Evolutionary conservation across 2,797 vertebrate species (phyloP).

Genomic region (Cryptoprocta ferox): DNA sequence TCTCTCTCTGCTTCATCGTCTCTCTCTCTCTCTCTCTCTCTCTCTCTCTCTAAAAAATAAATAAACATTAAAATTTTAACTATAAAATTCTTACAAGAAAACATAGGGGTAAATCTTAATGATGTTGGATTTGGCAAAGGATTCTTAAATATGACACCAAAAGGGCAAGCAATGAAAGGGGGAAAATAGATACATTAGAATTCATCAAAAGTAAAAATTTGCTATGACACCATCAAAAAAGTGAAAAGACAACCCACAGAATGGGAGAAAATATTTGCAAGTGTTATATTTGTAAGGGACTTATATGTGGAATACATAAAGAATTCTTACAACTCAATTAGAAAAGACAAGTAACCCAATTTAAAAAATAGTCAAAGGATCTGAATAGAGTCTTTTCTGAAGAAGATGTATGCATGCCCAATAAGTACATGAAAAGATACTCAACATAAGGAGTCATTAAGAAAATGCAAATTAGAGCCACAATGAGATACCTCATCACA

Average conservation of each 20-base stretch:
- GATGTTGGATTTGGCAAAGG: constrained; percentile 3
- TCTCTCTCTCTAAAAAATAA: too few species aligned
- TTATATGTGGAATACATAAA: not conserved
- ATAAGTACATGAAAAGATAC: not conserved
- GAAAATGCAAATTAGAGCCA: constrained; percentile 7
- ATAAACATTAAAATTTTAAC: not conserved
- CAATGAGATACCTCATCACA: not conserved
- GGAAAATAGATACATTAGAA: not conserved
- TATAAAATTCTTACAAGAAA: not conserved
- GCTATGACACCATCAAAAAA: not conserved
- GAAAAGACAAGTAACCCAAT: not conserved
- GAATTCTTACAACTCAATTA: not conserved
- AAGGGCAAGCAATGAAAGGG: not conserved
- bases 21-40: too few species aligned
- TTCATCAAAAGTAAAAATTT: not conserved
- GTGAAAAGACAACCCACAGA: not conserved
- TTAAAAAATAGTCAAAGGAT: not conserved
- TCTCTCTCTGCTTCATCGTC: too few species aligned
- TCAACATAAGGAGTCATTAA: not conserved
- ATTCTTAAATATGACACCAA: not conserved
- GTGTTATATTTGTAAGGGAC: not conserved
- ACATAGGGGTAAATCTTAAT: not conserved
- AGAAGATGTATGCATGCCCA: not conserved
- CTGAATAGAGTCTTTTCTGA: not conserved
- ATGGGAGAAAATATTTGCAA: not conserved